phyloP scores from a whole-genome alignment of 2,113 vertebrate genomes.

The Myiagra hebetior region DNA sequence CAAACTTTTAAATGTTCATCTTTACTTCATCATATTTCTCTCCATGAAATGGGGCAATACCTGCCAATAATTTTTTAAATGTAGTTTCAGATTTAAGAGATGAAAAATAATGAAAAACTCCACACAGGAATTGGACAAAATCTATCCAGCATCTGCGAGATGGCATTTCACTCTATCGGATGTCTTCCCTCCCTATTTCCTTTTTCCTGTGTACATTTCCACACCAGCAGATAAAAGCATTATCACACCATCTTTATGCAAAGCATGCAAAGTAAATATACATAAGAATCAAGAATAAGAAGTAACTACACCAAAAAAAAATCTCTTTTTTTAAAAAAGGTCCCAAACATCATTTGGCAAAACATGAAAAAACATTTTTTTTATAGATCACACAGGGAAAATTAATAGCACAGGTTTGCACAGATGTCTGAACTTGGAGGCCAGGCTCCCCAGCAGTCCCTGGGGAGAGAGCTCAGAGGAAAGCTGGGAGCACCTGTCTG shows the following conservation, averaged over 20 bases:
- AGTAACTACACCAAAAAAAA: neutral
- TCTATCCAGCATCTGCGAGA: neutral
- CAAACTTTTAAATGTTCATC: neutral
- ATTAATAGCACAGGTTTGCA: neutral
- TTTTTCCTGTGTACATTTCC: neutral
- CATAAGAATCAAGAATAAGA: neutral
- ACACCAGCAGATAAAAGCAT: neutral
- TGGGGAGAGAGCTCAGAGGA: neutral
- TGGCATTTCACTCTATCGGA: neutral
- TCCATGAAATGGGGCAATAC: neutral
- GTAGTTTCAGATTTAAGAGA: neutral
- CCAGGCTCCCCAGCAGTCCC: neutral
- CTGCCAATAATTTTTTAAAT: neutral
- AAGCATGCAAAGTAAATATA: neutral
- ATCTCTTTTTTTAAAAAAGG: fast-evolving
- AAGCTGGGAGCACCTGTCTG: neutral
- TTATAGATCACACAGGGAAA: neutral
- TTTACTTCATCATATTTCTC: neutral
- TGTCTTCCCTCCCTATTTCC: neutral
- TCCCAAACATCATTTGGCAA: neutral
- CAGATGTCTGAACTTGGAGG: neutral
- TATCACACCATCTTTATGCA: neutral
- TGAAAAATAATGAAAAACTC: neutral
- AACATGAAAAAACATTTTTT: neutral
- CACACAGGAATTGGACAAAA: neutral